These are phyloP conservation scores for Ruditapes philippinarum DNA, from an alignment of 1,140 invertebrate species.

Conservation along the genomic window DNA sequence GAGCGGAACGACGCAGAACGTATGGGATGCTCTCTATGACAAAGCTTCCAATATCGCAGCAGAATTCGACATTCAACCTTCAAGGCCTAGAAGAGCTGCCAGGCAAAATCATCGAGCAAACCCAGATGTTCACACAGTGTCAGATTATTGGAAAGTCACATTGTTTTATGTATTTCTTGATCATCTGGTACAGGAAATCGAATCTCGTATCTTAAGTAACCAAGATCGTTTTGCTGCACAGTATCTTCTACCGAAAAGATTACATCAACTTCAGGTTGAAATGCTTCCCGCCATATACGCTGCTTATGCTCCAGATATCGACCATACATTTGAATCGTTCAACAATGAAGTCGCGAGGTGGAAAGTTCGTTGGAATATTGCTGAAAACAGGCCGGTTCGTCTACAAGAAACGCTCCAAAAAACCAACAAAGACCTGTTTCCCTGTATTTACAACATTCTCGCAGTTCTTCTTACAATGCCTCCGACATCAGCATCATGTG, in stretches of 20 bases:
- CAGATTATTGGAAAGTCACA: conserved; percentile 35
- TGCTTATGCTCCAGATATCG: conserved; percentile 37
- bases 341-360: conserved; percentile 4
- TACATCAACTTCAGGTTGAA: conserved; percentile 1
- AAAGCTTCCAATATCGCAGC: conserved; percentile 9
- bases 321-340: conserved; percentile 13
- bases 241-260: conserved; percentile 20
- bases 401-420: not conserved
- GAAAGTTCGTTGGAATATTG: conserved; percentile 48
- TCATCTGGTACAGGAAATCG: conserved; percentile 34
- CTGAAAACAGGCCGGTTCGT: not conserved
- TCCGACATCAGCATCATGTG: conserved; percentile 10
- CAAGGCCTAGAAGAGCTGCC: conserved; percentile 11
- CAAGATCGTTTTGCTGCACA: conserved; percentile 20
- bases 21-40: conserved; percentile 27
- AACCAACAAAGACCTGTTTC: conserved; percentile 24
- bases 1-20: conserved; percentile 2
- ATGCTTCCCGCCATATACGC: conserved; percentile 8
- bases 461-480: conserved; percentile 38
- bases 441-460: not conserved
- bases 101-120: conserved; percentile 29
- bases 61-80: conserved; percentile 1
- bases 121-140: conserved; percentile 25
- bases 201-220: not conserved
- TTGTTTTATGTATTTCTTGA: conserved; percentile 20